Percentiles rank a stretch among this genome's conserved stretches.
These are phyloP conservation scores for Cryptocephalus moraei DNA, from an alignment of 2,888 invertebrate species.

Conservation along the genomic window DNA sequence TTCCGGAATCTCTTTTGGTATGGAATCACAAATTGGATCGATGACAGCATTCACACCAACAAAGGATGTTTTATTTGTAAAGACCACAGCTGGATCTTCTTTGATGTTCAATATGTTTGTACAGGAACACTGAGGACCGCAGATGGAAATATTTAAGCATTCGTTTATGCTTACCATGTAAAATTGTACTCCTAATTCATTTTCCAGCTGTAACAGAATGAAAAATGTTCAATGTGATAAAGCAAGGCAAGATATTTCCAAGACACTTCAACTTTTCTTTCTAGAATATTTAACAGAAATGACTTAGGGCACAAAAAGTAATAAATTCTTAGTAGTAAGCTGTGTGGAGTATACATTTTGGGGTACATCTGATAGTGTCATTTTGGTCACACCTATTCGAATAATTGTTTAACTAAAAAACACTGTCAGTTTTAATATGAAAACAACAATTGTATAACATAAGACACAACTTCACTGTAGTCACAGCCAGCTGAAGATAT, in stretches of 20 bases:
- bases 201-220: constrained; percentile 46
- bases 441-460: no score
- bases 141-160: constrained; percentile 65
- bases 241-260: not conserved
- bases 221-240: constrained; percentile 5
- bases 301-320: not conserved
- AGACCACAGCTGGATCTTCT: constrained; percentile 74
- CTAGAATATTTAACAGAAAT: not conserved
- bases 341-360: no score
- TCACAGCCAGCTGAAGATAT: no score
- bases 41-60: constrained; percentile 84
- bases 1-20: constrained; percentile 15
- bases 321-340: no score
- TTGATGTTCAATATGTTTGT: constrained; percentile 57
- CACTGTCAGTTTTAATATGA: no score
- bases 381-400: no score
- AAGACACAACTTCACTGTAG: no score
- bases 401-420: no score
- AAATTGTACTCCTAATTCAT: constrained; percentile 61
- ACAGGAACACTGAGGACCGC: constrained; percentile 66
- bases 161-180: constrained; percentile 88
- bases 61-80: constrained; percentile 87
- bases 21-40: constrained; percentile 63
- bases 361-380: no score
- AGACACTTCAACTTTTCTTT: not conserved